Conservation (phyloP, 2,113 vertebrate species). For the Erpornis zantholeuca region DNA sequence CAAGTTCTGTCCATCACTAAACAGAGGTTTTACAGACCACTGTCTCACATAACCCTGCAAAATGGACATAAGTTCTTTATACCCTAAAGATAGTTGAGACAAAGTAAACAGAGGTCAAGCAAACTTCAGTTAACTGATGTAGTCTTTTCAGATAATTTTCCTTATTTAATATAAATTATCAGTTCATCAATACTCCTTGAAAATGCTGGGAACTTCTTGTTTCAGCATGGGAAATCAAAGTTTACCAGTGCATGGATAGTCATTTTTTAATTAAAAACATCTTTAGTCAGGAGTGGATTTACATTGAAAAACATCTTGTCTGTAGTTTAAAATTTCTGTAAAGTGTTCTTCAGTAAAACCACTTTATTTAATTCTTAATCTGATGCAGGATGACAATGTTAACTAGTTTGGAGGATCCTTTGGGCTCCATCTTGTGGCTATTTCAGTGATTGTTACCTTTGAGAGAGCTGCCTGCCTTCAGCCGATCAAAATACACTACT, state of each 20-base stretch:
- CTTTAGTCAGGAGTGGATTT: neutral
- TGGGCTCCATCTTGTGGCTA: conserved; percentile 44
- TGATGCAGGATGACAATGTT: neutral
- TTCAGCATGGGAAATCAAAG: neutral
- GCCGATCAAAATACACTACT: neutral
- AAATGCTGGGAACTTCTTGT: neutral
- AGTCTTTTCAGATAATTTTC: neutral
- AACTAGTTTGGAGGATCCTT: neutral
- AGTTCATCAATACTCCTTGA: neutral
- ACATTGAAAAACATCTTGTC: neutral
- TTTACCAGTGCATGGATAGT: neutral
- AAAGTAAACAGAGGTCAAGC: neutral
- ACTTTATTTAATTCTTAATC: neutral
- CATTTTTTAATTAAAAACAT: neutral
- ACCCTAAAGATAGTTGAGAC: neutral
- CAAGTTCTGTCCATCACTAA: neutral
- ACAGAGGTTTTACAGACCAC: neutral
- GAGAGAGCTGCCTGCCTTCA: neutral
- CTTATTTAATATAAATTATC: neutral
- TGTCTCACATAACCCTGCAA: neutral
- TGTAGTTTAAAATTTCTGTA: neutral
- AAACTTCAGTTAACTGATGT: neutral
- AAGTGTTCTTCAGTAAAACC: neutral
- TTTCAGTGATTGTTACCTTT: neutral
- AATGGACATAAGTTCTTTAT: neutral